A percentile compares a stretch with the other conserved stretches of the same genome.
Evolutionary conservation across 2,113 vertebrate genomes (phyloP).

Genomic region (Mixornis gularis): DNA sequence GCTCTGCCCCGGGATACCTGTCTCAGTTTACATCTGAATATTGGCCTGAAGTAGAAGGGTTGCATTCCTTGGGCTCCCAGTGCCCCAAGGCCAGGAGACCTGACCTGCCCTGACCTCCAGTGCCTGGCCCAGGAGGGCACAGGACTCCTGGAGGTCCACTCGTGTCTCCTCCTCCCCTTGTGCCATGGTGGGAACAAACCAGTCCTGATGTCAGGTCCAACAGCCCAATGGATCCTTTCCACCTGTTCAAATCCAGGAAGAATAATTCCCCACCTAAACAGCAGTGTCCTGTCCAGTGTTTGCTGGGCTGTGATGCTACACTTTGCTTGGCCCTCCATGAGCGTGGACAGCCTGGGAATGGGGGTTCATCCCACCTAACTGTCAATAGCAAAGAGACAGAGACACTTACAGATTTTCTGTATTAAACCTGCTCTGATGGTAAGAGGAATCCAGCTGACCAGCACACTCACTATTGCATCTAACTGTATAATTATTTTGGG

Average conservation of each 20-base stretch:
- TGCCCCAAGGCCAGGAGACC: background rate
- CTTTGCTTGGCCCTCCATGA: background rate
- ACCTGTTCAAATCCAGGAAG: background rate
- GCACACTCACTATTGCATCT: background rate
- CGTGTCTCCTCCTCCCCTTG: rapidly evolving
- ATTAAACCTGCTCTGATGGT: background rate
- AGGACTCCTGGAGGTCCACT: background rate
- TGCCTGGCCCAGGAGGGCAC: background rate
- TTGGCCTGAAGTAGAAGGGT: background rate
- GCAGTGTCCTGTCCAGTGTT: background rate
- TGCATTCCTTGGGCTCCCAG: background rate
- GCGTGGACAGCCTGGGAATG: background rate
- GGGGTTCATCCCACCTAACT: background rate
- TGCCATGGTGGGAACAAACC: background rate
- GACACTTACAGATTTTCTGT: background rate
- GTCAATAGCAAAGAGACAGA: background rate
- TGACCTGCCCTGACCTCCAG: background rate
- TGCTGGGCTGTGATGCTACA: background rate
- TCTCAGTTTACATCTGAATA: background rate
- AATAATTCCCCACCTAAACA: background rate
- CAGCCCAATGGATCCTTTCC: rapidly evolving
- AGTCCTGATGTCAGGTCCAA: background rate
- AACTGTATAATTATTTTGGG: background rate
- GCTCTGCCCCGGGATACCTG: background rate
- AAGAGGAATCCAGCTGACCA: background rate